phyloP scores from a whole-genome alignment of 2,113 vertebrate genomes.

The Otus sunia region DNA sequence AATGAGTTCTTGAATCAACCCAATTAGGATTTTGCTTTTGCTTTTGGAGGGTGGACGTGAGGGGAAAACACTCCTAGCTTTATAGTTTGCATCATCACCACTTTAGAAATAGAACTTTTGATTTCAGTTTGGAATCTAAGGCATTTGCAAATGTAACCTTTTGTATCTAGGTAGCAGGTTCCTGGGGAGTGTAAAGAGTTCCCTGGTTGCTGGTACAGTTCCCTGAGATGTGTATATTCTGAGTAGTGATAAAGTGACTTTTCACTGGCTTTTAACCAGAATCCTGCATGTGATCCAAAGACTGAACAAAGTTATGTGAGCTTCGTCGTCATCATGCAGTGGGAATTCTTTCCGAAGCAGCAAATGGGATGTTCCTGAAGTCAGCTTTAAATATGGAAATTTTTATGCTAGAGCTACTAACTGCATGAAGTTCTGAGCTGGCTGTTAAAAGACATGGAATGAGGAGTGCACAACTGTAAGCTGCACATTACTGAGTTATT shows the following conservation, averaged over 20 bases:
- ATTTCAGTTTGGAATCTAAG: not conserved
- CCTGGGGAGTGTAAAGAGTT: conserved; percentile 7
- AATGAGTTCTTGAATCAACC: not conserved
- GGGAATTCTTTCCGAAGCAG: conserved; percentile 69
- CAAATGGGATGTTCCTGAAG: conserved; percentile 66
- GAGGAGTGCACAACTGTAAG: not conserved
- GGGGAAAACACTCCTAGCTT: not conserved
- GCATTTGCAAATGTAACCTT: conserved; percentile 14
- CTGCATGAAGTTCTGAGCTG: not conserved
- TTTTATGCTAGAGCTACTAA: conserved; percentile 36
- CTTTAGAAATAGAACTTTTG: conserved; percentile 43
- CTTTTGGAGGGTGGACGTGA: not conserved
- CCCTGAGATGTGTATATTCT: not conserved
- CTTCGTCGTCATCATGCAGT: conserved; percentile 28
- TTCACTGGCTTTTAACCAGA: conserved; percentile 36
- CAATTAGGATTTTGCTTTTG: not conserved
- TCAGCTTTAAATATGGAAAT: conserved; percentile 67
- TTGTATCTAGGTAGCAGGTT: conserved; percentile 34
- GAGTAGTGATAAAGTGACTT: conserved; percentile 31
- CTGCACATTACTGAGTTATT: conserved; percentile 1
- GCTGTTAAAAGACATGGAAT: not conserved
- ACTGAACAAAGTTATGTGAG: conserved; percentile 51
- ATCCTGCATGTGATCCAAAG: conserved; percentile 57
- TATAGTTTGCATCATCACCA: conserved; percentile 1
- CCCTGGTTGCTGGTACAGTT: not conserved